Conservation (phyloP, 2,113 vertebrate genomes). For the Gnathonemus longibarbis region DNA sequence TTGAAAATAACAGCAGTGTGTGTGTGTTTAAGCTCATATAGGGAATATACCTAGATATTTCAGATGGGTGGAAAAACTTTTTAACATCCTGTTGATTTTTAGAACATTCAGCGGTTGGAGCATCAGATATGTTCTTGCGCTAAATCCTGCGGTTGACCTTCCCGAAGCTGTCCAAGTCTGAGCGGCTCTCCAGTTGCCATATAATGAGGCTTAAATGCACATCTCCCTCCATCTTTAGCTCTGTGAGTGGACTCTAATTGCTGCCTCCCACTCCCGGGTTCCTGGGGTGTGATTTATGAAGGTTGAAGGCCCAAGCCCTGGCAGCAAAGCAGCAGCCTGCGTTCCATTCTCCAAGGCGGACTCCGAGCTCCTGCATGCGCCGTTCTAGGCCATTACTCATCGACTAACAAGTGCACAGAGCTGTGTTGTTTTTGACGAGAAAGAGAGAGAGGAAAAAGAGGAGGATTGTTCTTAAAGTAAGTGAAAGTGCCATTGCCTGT, state of each 20-base stretch:
- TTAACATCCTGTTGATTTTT: not conserved
- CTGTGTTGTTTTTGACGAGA: not conserved
- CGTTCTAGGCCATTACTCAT: conserved; percentile 3
- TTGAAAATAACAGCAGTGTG: not conserved
- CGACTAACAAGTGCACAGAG: not conserved
- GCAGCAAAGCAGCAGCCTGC: not conserved
- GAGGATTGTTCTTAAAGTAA: not conserved
- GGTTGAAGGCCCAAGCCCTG: not conserved
- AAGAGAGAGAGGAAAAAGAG: not conserved
- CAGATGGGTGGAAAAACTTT: not conserved
- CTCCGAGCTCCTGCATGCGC: not conserved
- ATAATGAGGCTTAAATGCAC: not conserved
- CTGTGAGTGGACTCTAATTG: conserved; percentile 6
- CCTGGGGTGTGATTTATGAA: conserved; percentile 15
- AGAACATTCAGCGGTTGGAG: not conserved
- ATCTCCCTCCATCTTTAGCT: conserved; percentile 11
- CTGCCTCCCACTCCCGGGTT: not conserved
- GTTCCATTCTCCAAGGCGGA: not conserved
- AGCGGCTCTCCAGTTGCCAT: not conserved
- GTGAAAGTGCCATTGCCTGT: not conserved
- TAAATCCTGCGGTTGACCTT: not conserved
- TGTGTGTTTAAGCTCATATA: not conserved
- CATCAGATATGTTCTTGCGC: not conserved
- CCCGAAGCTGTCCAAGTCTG: not conserved
- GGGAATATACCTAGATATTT: not conserved